Evolutionary conservation across 2,888 invertebrate genomes (phyloP).

Genomic region (Reticulitermes lucifugus): DNA sequence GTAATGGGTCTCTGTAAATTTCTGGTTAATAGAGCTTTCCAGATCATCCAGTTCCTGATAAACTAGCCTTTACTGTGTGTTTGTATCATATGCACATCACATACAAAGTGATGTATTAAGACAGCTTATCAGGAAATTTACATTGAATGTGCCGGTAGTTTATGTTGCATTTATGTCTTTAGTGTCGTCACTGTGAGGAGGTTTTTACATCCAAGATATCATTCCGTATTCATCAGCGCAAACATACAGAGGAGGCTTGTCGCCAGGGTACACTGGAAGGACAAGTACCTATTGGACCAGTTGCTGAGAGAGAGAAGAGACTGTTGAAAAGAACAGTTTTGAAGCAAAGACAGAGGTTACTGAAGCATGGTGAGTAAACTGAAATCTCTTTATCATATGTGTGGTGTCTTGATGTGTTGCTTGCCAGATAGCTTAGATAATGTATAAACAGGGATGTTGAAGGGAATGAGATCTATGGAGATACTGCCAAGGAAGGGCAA

Average conservation of each 20-base stretch:
- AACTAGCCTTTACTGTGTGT: too few relatives aligned
- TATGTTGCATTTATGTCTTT: constrained; percentile 29
- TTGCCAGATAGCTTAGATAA: neutral
- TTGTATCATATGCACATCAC: too few relatives aligned
- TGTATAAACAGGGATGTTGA: neutral
- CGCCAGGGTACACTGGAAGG: constrained; percentile 55
- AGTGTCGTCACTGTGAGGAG: constrained; percentile 58
- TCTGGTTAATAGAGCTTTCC: too few relatives aligned
- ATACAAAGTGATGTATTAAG: too few relatives aligned
- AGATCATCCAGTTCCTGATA: too few relatives aligned
- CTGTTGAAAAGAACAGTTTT: constrained; percentile 7
- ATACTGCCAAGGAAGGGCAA: neutral
- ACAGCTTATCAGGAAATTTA: too few relatives aligned
- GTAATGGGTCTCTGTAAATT: too few relatives aligned
- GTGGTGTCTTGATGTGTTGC: neutral
- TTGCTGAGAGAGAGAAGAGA: constrained; percentile 35
- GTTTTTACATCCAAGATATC: constrained; percentile 58
- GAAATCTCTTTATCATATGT: neutral
- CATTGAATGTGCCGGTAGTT: neutral
- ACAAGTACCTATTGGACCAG: constrained; percentile 47
- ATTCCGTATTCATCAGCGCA: constrained; percentile 57
- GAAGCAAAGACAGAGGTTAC: constrained; percentile 17
- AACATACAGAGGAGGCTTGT: constrained; percentile 56
- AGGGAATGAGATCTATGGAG: constrained; percentile 28
- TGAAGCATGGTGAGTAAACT: constrained; percentile 19